phyloP scores from a whole-genome alignment of 1,140 invertebrate species.

The Caenorhabditis inopinata region DNA sequence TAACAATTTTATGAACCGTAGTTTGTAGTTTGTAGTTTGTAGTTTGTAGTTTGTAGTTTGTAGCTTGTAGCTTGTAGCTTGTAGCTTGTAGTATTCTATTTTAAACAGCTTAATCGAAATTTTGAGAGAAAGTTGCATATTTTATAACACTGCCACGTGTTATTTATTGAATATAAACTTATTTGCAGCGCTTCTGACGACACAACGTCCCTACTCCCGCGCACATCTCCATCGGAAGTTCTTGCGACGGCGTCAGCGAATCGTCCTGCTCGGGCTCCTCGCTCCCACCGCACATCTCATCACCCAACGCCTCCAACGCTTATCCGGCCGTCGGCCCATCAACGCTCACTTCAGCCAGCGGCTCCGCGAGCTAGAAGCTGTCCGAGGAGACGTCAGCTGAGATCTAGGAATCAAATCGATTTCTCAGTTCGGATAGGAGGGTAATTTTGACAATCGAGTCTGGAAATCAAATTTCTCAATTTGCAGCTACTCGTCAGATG shows the following conservation, averaged over 20 bases:
- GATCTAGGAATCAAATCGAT: constrained; percentile 19
- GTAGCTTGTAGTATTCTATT: too few relatives aligned
- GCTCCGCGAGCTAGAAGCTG: constrained; percentile 23
- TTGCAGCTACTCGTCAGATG: neutral
- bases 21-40: too few relatives aligned
- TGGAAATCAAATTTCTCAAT: too few relatives aligned
- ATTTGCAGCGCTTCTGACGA: neutral
- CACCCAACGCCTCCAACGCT: neutral
- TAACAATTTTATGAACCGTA: too few relatives aligned
- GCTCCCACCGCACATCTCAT: neutral
- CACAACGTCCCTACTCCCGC: neutral
- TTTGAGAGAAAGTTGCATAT: neutral
- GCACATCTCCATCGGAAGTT: neutral
- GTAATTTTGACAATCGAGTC: neutral
- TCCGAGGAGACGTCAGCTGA: constrained; percentile 9
- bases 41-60: too few relatives aligned
- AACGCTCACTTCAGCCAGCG: neutral
- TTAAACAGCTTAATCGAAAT: too few relatives aligned
- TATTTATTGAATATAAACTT: neutral
- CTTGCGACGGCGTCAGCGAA: neutral
- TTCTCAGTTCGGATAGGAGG: constrained; percentile 18
- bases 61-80: too few relatives aligned
- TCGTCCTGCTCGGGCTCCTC: neutral
- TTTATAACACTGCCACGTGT: too few relatives aligned
- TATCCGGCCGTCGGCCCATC: constrained; percentile 24